These are phyloP conservation scores for Rhombomys opimus DNA, from an alignment of 2,113 vertebrate genomes.

Conservation along the genomic window DNA sequence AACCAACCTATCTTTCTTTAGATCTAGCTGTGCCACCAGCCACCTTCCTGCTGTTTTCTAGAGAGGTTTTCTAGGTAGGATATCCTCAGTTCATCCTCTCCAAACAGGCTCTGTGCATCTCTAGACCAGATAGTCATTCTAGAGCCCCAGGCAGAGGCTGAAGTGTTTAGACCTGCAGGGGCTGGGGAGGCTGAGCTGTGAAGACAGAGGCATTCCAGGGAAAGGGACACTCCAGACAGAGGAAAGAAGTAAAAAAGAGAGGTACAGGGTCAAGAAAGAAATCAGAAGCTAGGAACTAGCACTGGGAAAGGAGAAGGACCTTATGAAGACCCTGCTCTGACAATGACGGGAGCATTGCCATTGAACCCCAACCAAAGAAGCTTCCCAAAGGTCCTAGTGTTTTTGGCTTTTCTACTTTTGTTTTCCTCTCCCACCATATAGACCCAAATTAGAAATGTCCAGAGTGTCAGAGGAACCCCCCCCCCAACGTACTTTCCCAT, in stretches of 20 bases:
- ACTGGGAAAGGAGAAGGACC: not conserved
- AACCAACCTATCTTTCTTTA: not conserved
- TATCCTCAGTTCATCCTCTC: not conserved
- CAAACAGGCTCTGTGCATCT: not conserved
- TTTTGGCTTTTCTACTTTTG: not conserved
- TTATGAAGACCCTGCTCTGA: not conserved
- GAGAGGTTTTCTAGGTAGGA: not conserved
- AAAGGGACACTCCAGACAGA: not conserved
- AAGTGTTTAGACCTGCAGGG: too few relatives aligned
- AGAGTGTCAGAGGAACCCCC: not conserved
- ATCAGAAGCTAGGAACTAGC: not conserved
- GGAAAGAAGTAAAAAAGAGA: not conserved
- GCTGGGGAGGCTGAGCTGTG: not conserved
- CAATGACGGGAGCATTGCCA: not conserved
- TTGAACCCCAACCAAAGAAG: not conserved
- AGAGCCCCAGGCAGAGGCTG: not conserved
- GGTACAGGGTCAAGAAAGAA: not conserved
- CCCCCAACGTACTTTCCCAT: not conserved
- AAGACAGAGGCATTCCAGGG: not conserved
- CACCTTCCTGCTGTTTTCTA: not conserved
- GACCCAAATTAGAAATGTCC: not conserved
- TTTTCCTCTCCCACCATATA: not conserved
- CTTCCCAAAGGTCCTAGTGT: not conserved
- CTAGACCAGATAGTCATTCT: not conserved
- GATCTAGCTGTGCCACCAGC: too few relatives aligned